These are phyloP conservation scores for Nematopogon swammerdamellus DNA, from an alignment of 2,888 invertebrate species.

Conservation along the genomic window DNA sequence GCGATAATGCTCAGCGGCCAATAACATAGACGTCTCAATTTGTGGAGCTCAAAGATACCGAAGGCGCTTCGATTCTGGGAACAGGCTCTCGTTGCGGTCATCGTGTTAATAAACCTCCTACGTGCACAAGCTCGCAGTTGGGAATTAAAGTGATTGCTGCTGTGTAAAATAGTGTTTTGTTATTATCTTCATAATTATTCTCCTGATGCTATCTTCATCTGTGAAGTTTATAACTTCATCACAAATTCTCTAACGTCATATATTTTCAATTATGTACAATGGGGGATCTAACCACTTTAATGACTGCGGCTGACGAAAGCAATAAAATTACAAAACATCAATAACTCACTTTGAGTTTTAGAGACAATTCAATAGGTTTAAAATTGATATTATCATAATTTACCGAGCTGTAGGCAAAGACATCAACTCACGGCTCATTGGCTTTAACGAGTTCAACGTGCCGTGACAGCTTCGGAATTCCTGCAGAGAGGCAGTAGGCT, in stretches of 20 bases:
- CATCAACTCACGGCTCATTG: neutral
- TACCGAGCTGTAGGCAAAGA: neutral
- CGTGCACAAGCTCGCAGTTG: no score
- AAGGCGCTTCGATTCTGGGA: neutral
- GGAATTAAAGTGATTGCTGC: no score
- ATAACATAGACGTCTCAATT: slow-evolving; percentile 47
- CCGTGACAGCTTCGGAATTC: neutral
- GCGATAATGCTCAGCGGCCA: slow-evolving; percentile 35
- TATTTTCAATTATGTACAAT: no score
- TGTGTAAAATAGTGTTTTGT: no score
- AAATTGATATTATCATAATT: neutral
- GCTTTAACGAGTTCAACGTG: neutral
- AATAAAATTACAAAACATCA: neutral
- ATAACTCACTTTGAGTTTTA: neutral
- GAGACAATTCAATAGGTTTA: neutral
- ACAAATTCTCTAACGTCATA: no score
- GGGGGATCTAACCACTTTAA: neutral
- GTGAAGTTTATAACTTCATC: no score
- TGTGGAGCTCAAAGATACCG: slow-evolving; percentile 21
- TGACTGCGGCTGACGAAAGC: neutral
- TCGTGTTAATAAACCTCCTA: no score
- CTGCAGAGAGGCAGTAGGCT: neutral
- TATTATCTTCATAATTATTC: no score
- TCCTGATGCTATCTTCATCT: no score
- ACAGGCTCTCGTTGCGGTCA: no score